phyloP scores from a whole-genome alignment of 2,888 invertebrate species.

The Nymphalis urticae region DNA sequence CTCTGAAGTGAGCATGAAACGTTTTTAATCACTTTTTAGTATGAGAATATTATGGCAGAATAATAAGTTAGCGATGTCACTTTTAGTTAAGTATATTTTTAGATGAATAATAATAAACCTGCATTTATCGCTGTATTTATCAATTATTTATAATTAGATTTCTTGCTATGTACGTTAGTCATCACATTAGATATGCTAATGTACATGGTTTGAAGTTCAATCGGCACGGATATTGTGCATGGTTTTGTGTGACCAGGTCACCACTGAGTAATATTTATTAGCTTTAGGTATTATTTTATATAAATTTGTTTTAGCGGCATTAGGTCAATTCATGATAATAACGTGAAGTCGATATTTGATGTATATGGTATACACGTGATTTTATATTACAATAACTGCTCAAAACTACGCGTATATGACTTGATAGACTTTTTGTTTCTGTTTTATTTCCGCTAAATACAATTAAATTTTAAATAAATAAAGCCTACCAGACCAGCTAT shows the following conservation, averaged over 20 bases:
- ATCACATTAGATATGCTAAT: conserved; percentile 22
- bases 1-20: too few species aligned
- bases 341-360: not conserved
- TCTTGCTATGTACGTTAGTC: conserved; percentile 8
- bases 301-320: not conserved
- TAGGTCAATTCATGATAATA: not conserved
- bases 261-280: conserved; percentile 22
- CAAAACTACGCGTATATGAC: not conserved
- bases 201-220: conserved; percentile 16
- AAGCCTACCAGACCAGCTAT: too few species aligned
- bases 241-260: conserved; percentile 11
- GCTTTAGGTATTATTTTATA: conserved; percentile 15
- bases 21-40: too few species aligned
- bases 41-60: too few species aligned
- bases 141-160: not conserved
- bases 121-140: too few species aligned
- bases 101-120: too few species aligned
- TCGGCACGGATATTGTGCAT: conserved; percentile 36
- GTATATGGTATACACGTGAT: not conserved
- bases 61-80: too few species aligned
- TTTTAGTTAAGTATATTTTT: too few species aligned
- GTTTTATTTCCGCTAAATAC: too few species aligned
- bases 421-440: too few species aligned
- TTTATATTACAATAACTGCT: not conserved
- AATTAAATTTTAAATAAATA: too few species aligned